These are phyloP conservation scores for Gobius niger DNA, from an alignment of 2,113 vertebrate genomes.

Conservation along the genomic window DNA sequence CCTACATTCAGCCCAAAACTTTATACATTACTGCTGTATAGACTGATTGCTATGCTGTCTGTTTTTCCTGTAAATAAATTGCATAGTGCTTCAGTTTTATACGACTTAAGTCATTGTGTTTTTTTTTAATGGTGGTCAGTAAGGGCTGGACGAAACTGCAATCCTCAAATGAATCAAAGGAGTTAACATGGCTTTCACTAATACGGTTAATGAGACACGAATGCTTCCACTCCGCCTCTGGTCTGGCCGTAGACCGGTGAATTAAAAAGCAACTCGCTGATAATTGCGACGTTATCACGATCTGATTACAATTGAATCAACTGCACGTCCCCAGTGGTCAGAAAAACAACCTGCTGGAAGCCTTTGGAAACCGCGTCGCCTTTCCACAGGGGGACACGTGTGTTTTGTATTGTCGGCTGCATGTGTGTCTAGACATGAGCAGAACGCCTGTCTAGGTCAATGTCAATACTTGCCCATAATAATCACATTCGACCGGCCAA, in stretches of 20 bases:
- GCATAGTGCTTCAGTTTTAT: not conserved
- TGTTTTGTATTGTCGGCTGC: not conserved
- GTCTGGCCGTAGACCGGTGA: too few relatives aligned
- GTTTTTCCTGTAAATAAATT: not conserved
- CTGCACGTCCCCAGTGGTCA: too few relatives aligned
- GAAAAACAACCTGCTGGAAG: not conserved
- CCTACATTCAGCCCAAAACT: not conserved
- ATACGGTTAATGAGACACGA: too few relatives aligned
- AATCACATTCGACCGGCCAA: conserved; percentile 2
- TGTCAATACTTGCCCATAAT: conserved; percentile 7
- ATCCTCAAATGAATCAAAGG: too few relatives aligned
- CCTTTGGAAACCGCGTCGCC: not conserved
- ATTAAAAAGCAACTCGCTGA: too few relatives aligned
- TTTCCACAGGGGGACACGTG: not conserved
- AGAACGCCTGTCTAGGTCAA: not conserved
- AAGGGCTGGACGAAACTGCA: too few relatives aligned
- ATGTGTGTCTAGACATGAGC: conserved; percentile 4
- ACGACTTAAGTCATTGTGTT: not conserved
- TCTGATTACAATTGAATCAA: too few relatives aligned
- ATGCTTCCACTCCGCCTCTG: too few relatives aligned
- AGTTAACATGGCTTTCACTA: too few relatives aligned
- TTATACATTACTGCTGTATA: not conserved
- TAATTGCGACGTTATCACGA: too few relatives aligned
- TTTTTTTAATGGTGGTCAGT: not conserved
- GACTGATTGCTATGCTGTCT: not conserved